Evolutionary conservation across 1,140 invertebrate species (phyloP), one percentile per base, ranked within the genome.

Genomic region (Stegodyphus dumicola): DNA sequence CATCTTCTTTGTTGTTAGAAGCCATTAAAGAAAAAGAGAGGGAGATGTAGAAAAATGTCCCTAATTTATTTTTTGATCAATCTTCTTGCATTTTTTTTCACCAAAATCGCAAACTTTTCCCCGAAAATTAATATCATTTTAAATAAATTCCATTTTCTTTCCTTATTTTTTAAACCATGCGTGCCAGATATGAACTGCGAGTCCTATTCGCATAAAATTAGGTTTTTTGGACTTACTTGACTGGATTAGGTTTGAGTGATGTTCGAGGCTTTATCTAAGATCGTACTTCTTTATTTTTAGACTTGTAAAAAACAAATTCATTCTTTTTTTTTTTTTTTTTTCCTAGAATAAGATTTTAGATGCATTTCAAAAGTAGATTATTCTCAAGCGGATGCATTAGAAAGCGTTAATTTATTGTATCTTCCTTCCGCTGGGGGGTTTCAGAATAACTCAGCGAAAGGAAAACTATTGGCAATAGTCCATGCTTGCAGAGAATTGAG

Each of bases 11-110:
- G 81, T 85, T 85, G 81, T 76, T 56, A 56, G 65, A 33, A 33
- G 18, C 73, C 81, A 85, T 85, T 85, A 85, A 85, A 52, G 65
- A 75, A 33, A 33, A 33, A 33, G 33, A 33, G 33, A 33, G 33
- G 6, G 17, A 65, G 48, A 10, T 10, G 49, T 69, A 75, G 73
- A 76, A 73, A 81, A 85, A 85, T 85, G 81, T 77, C 71, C 33
- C 81, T 69, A 85, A 85, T 85, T 85, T 85, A 69, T 77, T 85
- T 85, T 85, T 85, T 85, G 73, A 76, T 69, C 81, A 67, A 69
- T 69, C 80, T 75, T 18, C 4, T n/a, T 13, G 13, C 54, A 52
- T 74, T 73, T 81, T 74, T 81, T 77, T 77, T 76, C 70, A 2
- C 17, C 6, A 52, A 7, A 71, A 71, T 71, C 53, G 6, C 71